Conservation (phyloP, 2,113 vertebrate species). For the Hirundichthys speculiger region DNA sequence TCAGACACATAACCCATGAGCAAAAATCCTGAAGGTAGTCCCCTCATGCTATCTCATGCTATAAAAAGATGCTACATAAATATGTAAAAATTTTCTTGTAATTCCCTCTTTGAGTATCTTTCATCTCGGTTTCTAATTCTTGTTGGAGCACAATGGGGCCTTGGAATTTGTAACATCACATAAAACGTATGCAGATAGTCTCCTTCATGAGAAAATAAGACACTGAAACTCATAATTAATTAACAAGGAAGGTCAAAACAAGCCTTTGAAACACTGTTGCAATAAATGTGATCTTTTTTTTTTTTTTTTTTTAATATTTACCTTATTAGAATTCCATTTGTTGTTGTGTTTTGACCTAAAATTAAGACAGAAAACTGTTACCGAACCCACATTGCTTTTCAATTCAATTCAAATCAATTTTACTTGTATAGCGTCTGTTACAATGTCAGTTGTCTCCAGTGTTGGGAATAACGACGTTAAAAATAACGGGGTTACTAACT, state of each 20-base stretch:
- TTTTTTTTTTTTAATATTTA: neutral
- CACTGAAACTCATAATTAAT: neutral
- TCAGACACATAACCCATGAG: too few species aligned
- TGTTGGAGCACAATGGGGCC: neutral
- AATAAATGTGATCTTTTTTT: neutral
- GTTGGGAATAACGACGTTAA: too few species aligned
- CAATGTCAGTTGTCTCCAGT: too few species aligned
- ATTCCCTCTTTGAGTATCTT: conserved; percentile 8
- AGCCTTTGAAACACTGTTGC: neutral
- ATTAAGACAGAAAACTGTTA: too few species aligned
- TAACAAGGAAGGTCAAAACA: conserved; percentile 22
- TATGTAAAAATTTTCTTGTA: conserved; percentile 19
- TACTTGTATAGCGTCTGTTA: too few species aligned
- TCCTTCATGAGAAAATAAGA: conserved; percentile 21
- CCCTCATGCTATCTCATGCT: neutral
- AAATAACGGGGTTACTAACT: too few species aligned
- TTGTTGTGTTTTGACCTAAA: neutral
- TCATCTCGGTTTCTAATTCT: neutral
- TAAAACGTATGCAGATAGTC: conserved; percentile 9
- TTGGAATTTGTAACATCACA: neutral
- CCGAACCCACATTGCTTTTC: too few species aligned
- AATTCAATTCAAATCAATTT: too few species aligned
- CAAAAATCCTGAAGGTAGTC: too few species aligned
- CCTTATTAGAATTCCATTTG: neutral
- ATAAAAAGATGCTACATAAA: conserved; percentile 11